Conservation (phyloP, 2,888 invertebrate genomes). For the Chironomus riparius region DNA sequence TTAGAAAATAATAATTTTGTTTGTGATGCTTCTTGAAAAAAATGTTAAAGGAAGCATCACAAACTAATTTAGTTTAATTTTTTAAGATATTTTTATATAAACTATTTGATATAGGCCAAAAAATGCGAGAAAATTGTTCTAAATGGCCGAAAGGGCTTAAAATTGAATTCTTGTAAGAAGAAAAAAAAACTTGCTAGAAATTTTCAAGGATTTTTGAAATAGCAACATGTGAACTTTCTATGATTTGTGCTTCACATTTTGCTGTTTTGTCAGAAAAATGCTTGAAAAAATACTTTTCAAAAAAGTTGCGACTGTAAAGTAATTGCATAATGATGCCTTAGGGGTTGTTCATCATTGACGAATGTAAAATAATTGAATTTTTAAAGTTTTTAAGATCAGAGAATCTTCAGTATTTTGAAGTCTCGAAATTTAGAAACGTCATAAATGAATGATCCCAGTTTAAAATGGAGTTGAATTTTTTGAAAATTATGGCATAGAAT, state of each 20-base stretch:
- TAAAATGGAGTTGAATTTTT: too few relatives aligned
- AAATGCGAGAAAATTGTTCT: not conserved
- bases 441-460: too few relatives aligned
- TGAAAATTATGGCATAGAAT: too few relatives aligned
- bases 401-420: too few relatives aligned
- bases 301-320: not conserved
- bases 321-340: not conserved
- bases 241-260: too few relatives aligned
- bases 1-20: not conserved
- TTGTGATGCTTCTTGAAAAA: not conserved
- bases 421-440: too few relatives aligned
- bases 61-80: not conserved
- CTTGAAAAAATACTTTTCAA: not conserved
- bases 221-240: too few relatives aligned
- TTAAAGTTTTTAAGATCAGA: too few relatives aligned
- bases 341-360: too few relatives aligned
- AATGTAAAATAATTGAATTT: too few relatives aligned
- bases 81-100: not conserved
- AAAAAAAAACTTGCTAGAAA: not conserved
- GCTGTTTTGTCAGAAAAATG: not conserved
- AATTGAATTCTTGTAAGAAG: not conserved
- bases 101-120: conserved; percentile 7
- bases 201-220: not conserved
- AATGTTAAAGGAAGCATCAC: not conserved
- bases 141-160: not conserved